Evolutionary conservation across 2,888 invertebrate genomes (phyloP), one percentile per base, ranked within the genome.

Genomic region (Dynastes hyllus): DNA sequence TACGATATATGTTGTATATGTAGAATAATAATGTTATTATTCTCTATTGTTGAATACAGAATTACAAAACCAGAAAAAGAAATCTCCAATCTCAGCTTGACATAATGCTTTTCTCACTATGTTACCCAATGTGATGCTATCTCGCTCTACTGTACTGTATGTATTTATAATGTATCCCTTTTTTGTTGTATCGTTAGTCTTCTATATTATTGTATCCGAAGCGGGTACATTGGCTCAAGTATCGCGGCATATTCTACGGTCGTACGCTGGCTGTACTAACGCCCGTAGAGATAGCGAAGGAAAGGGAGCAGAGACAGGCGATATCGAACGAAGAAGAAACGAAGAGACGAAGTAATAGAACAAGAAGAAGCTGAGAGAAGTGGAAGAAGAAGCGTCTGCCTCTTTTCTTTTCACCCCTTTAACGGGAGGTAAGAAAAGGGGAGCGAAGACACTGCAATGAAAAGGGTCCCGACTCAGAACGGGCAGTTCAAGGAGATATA

Each of bases 401-500:
- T 55, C 55, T 71, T 71, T 55, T 58, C 55, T 55, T 71, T 71
- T 58, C 71, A 11, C 40, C 29, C 53, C 32, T 32, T 8, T 73
- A 58, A 73, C 58, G 67, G 67, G 67, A 73, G 45, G 45, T 45
- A n/a, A 75, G 45, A 66, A 27, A 66, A 53, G 55, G 55, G 50
- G 65, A 11, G 73, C 22, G 45, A 61, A 78, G 61, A 53, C 51
- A 71, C 50, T 50, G 55, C 58, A 69, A 67, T 61, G 78, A 61
- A 55, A 66, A 76, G 76, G 70, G 80, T 78, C 78, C 76, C 70
- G 80, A 78, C 78, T 78, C 77, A 63, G 76, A 75, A 75, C 75
- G 76, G 50, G 58, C 69, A 76, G 80, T 80, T 80, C 80, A 80
- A 80, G 80, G 80, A 80, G 80, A 80, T 80, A 76, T 78, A 78